Base-by-base conservation (phyloP, 64 coral and sea anemone species). In the Stylophora pistillata region DNA sequence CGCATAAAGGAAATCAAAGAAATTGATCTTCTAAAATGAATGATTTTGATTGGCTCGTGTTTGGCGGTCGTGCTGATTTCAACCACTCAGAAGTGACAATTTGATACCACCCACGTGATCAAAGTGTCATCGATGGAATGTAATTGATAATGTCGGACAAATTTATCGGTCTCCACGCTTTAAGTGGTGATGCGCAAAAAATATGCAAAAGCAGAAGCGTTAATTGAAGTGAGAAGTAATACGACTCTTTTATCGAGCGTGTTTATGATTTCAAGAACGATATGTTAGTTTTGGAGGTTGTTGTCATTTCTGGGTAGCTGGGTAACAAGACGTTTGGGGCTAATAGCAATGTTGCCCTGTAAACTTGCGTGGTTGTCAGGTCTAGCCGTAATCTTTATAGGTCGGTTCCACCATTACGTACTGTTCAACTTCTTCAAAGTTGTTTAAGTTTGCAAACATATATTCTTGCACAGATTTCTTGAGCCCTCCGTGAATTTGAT, bases 21-120 rank as follows among this genome's bases (percentile, higher is more conserved):
- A 25, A 65, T 82, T 62, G 62, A 9, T 23, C 58, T 30, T 47
- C 17, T 60, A 30, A 61, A 41, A 69, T 84, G 33, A 68, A 54
- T 31, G 10, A 13, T 18, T 17, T 37, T 69, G 62, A 84, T 84
- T 84, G 80, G 80, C 23, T 41, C 7, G 53, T 41, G 13, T 84
- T 84, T 84, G 59, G 62, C 80, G 62, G 80, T 84, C 80, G 53
- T 53, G 61, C 80, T 84, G 62, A 84, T 84, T 82, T 82, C 79
- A 82, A 52, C 79, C 79, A 82, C 13, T 82, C 79, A 82, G 18
- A 82, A 66, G 65, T 20, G 60, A 5, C 30, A 31, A 30, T 64
- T 23, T 28, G 21, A 18, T 13, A 13, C 33, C 61, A 30, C 62
- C 20, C 80, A 84, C 80, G 80, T 84, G 80, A 84, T 15, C 33